phyloP scores from a whole-genome alignment of 1,140 invertebrate genomes.

The Drosophila littoralis region DNA sequence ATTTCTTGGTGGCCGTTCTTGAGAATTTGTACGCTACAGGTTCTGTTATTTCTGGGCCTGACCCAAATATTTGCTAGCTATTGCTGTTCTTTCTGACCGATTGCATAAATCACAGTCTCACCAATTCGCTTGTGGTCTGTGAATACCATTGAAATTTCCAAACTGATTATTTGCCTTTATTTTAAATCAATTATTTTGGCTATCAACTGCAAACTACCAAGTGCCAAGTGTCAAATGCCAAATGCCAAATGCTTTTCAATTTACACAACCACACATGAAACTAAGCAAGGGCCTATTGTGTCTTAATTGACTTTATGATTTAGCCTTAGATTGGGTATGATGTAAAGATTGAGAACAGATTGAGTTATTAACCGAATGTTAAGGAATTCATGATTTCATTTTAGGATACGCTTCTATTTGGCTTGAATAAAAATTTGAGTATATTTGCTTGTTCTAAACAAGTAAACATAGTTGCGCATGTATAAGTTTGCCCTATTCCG shows the following conservation, averaged over 20 bases:
- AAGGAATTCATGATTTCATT: constrained; percentile 3
- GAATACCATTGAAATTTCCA: not conserved
- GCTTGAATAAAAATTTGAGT: not conserved
- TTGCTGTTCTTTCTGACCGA: constrained; percentile 31
- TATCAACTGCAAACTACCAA: not conserved
- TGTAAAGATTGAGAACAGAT: not conserved
- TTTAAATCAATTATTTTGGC: not conserved
- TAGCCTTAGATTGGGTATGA: not conserved
- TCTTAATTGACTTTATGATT: constrained; percentile 7
- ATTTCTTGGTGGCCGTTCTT: constrained; percentile 29
- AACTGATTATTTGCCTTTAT: constrained; percentile 6
- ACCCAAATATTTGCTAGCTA: constrained; percentile 54
- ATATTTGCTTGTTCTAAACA: no score
- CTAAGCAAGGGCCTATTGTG: not conserved
- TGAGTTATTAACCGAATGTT: not conserved
- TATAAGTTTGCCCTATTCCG: no score
- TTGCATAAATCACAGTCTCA: not conserved
- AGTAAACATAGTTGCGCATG: no score
- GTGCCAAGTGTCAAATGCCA: not conserved
- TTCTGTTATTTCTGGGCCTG: constrained; percentile 77
- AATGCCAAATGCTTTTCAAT: not conserved
- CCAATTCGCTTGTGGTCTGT: no score
- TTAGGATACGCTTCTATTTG: not conserved
- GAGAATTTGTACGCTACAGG: constrained; percentile 54
- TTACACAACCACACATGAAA: constrained; percentile 1